phyloP scores from a whole-genome alignment of 1,140 invertebrate species.

The Drosophila subpulchrella region DNA sequence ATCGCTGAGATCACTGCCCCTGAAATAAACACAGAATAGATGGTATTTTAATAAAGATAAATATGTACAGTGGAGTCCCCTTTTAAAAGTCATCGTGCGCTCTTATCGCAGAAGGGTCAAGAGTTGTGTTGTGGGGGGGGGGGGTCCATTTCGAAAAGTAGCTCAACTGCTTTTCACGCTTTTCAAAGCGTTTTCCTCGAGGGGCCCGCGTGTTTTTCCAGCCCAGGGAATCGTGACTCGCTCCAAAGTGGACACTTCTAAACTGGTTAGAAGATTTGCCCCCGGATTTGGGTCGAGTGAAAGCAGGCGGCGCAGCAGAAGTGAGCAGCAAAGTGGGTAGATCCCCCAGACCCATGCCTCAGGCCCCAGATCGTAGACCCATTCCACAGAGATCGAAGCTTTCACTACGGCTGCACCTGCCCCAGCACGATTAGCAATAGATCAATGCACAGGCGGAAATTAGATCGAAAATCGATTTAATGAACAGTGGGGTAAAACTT shows the following conservation, averaged over 20 bases:
- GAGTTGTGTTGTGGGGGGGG: conserved; percentile 7
- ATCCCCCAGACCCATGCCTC: conserved; percentile 23
- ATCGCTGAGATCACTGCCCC: conserved; percentile 93
- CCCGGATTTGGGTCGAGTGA: conserved; percentile 60
- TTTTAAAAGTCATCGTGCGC: conserved; percentile 19
- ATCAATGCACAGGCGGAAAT: conserved; percentile 40
- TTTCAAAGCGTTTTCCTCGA: conserved; percentile 26
- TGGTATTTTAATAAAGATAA: conserved; percentile 35
- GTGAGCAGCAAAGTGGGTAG: conserved; percentile 55
- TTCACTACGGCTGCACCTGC: conserved; percentile 57
- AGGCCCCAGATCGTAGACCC: conserved; percentile 8
- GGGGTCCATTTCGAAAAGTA: conserved; percentile 26
- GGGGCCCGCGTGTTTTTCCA: conserved; percentile 49
- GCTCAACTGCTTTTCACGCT: conserved; percentile 35
- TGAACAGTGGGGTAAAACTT: conserved; percentile 7
- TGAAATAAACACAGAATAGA: conserved; percentile 85
- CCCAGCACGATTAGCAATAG: conserved; percentile 35
- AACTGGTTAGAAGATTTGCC: conserved; percentile 71
- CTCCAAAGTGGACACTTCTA: conserved; percentile 58
- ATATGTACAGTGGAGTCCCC: conserved; percentile 24
- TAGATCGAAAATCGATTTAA: conserved; percentile 34
- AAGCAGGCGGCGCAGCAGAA: conserved; percentile 42
- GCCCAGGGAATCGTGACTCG: conserved; percentile 54
- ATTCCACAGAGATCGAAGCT: conserved; percentile 51
- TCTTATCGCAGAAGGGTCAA: conserved; percentile 31